Base-by-base conservation (phyloP, 2,888 invertebrate species). In the Pandemis corylana region DNA sequence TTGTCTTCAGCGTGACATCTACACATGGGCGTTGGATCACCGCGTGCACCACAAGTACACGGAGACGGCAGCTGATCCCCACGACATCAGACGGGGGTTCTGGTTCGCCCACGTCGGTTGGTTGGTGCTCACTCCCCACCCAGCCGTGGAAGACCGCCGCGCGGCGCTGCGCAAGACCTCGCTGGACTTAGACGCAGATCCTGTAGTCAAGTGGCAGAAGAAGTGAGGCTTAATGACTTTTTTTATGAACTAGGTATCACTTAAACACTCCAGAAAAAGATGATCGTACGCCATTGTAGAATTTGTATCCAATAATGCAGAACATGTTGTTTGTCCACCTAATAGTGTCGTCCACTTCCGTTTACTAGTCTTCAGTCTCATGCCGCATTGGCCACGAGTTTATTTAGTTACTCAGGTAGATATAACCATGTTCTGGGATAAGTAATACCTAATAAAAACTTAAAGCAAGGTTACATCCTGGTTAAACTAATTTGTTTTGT, bases 51-150 rank as follows among this genome's bases (percentile, higher is more conserved):
- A 98, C 90, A 98, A 98, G 86, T 98, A 97, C 90, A 96, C 97
- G 49, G 98, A 98, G 90, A 97, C 98, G 0, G 97, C 97, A 76
- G 97, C 98, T 0, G 98, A 98, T 88, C 97, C 97, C 0, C 97
- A 97, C 85, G 97, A 98, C 89, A 96, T 97, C 1, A 95, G 96
- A 67, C 94, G 98, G 59, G 99, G 99, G 12, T 98, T 98, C 90
- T 97, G 97, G 94, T 99, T 98, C 87, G 96, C 98, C 0, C 99
- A 99, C 87, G 97, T 99, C 9, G 99, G 98, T 7, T 99, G 99
- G 99, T 92, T 99, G 62, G 96, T 98, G 69, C 94, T 97, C 0
- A 97, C 97, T 0, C 98, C 98, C 0, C 98, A 97, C 87, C 97
- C 97, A 0, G 95, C 96, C 4, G 97, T 97, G 0, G 96, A 96